Evolutionary conservation across 2,113 vertebrate genomes (phyloP).

Genomic region (Brachypodius melanocephalos): DNA sequence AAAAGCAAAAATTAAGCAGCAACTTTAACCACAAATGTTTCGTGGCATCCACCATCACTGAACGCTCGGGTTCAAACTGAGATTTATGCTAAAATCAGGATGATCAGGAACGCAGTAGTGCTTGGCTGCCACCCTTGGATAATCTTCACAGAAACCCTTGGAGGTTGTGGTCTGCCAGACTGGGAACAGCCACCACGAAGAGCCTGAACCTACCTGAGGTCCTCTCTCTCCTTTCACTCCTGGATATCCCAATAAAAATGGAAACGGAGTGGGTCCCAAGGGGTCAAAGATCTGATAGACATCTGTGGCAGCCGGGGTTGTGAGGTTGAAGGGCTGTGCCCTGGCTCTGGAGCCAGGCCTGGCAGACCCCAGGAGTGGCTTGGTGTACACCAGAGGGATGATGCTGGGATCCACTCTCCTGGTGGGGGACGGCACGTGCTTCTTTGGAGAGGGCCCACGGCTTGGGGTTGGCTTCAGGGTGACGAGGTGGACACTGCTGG

Average conservation of each 20-base stretch:
- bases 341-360: neutral
- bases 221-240: constrained; percentile 90
- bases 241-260: constrained; percentile 78
- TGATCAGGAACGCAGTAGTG: neutral
- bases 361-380: constrained; percentile 16
- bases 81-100: neutral
- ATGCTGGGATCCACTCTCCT: constrained; percentile 58
- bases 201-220: constrained; percentile 77
- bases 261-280: constrained; percentile 79
- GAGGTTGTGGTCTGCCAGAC: neutral
- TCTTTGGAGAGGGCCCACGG: constrained; percentile 1
- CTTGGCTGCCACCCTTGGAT: neutral
- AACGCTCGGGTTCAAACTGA: neutral
- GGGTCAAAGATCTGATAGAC: constrained; percentile 80
- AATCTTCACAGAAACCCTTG: neutral
- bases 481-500: neutral
- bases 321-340: constrained; percentile 28
- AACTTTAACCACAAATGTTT: neutral
- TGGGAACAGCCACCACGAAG: rapidly evolving
- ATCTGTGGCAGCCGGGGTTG: constrained; percentile 76
- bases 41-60: neutral
- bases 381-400: constrained; percentile 52
- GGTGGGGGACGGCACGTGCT: neutral
- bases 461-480: constrained; percentile 42
- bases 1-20: neutral